Base-by-base conservation (phyloP, 2,888 invertebrate species). In the Latheticus oryzae region DNA sequence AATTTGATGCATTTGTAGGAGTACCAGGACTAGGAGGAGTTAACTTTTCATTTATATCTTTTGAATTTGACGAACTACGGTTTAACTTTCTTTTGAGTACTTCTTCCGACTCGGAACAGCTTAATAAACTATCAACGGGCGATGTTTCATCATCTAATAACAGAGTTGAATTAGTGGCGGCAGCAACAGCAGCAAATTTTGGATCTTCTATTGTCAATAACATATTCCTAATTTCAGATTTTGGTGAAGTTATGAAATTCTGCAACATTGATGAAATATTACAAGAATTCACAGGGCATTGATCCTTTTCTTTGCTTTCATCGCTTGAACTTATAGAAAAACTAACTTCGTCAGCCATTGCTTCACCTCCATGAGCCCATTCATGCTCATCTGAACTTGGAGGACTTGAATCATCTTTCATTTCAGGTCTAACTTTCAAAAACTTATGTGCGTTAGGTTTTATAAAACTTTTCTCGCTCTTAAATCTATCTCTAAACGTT, bases 131-230 rank as follows among this genome's bases (percentile, higher is more conserved):
- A 67, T 91, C 91, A 0, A 90, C 90, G 7, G 93, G 93, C 0
- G 91, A 91, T 0, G 90, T 90, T 73, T 93, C 92, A 68, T 93
- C 92, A 62, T 91, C 91, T 17, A 93, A 80, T 19, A 92, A 77
- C 54, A 86, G 85, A 26, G 85, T 86, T 9, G 85, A 83, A 60
- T 87, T 88, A 37, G 84, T 81, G 37, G 89, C 86, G 1, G 87
- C 87, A 1, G 88, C 88, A 71, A 89, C 82, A 54, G 84, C 83
- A 0, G 90, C 91, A 66, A 92, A 91, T 68, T 90, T 89, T 1
- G 87, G 85, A 72, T 89, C 89, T 69, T 89, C 89, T 23, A 89
- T 82, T 0, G 86, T 86, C 2, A 89, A 80, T 1, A 87, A 81
- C 1, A 88, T 80, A 51, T 80, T 83, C 61, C 80, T 81, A 3